phyloP scores from a whole-genome alignment of 2,888 invertebrate genomes.

The Oscheius sp. region DNA sequence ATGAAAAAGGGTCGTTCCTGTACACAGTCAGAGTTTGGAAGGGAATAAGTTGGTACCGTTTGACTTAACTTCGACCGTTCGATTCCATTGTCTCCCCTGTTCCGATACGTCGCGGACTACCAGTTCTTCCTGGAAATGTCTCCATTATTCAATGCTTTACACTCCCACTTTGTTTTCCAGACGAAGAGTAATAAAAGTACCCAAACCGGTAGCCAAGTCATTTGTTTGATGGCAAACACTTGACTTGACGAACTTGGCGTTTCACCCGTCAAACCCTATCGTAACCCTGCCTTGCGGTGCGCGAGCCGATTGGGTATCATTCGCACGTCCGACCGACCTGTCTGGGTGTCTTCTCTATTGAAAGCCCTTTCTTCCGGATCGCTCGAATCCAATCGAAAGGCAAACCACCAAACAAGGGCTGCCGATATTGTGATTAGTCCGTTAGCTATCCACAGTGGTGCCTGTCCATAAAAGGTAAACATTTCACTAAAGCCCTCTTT shows the following conservation, averaged over 20 bases:
- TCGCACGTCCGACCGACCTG: no score
- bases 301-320: no score
- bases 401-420: background rate
- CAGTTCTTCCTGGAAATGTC: conserved; percentile 45
- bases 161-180: no score
- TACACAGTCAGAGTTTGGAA: background rate
- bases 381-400: background rate
- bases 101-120: conserved; percentile 54
- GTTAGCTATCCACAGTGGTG: conserved; percentile 48
- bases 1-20: no score
- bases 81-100: conserved; percentile 55
- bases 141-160: no score
- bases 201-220: no score
- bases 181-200: no score
- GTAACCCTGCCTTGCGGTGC: no score
- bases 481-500: conserved; percentile 22
- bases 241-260: conserved; percentile 14
- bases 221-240: conserved; percentile 5
- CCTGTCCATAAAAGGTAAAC: conserved; percentile 44
- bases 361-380: no score
- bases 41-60: conserved; percentile 36
- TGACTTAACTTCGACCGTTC: conserved; percentile 53
- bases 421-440: conserved; percentile 28
- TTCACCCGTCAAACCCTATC: background rate
- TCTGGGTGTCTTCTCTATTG: no score